Percentiles rank a stretch among this genome's conserved stretches.
These are phyloP conservation scores for Chondrilla cf. caribensis DNA, from an alignment of 37 sponge, comb jelly and placozoan genomes.

Conservation along the genomic window DNA sequence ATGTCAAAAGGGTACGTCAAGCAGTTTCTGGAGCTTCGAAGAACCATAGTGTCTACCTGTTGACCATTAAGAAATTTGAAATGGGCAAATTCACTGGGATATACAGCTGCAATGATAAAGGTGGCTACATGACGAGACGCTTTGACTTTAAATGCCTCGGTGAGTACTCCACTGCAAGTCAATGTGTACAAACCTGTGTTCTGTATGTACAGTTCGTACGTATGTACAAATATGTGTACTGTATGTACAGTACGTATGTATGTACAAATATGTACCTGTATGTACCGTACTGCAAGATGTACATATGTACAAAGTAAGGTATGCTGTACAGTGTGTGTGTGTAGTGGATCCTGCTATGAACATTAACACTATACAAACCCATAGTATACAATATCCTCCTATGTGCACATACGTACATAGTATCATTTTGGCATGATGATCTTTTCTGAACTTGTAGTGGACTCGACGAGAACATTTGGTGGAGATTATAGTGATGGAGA, in stretches of 20 bases:
- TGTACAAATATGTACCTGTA: neutral
- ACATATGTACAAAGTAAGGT: neutral
- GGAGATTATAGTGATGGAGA: neutral
- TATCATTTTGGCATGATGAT: too few species aligned
- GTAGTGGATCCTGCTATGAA: neutral
- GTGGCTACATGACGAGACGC: neutral
- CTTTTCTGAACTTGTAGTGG: too few species aligned
- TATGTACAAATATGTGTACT: neutral
- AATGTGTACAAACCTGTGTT: neutral
- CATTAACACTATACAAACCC: too few species aligned
- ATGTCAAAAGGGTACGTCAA: too few species aligned
- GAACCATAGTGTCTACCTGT: neutral
- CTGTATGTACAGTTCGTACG: neutral
- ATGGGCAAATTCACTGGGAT: neutral
- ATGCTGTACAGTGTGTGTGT: neutral
- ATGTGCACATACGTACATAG: neutral
- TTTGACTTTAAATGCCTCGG: neutral
- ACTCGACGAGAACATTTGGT: neutral
- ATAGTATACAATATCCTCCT: neutral
- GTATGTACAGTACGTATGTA: neutral
- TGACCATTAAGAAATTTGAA: neutral
- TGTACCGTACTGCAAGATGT: too few species aligned
- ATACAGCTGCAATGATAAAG: neutral
- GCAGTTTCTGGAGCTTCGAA: neutral
- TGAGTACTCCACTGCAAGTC: neutral